Conservation (phyloP, 30 jellyfish, hydroid and myxozoan genomes). For the Rhopilema esculentum region DNA sequence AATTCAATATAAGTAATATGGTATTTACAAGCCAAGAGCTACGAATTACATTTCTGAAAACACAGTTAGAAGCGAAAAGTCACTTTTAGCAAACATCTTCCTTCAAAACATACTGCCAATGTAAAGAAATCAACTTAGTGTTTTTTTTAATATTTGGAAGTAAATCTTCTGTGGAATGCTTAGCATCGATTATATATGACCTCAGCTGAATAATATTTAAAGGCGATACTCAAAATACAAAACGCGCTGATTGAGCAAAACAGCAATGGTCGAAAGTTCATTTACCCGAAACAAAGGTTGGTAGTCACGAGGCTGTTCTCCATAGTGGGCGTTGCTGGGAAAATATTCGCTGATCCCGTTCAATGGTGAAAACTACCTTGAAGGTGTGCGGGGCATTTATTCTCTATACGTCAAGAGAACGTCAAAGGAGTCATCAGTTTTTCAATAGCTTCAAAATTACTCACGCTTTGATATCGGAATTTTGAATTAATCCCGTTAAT, state of each 20-base stretch:
- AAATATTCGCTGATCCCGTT: neutral
- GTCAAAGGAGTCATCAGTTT: neutral
- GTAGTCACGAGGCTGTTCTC: conserved; percentile 21
- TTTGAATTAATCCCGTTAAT: neutral
- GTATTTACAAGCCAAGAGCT: no score
- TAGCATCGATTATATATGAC: neutral
- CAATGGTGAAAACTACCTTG: neutral
- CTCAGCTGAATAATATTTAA: neutral
- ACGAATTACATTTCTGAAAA: no score
- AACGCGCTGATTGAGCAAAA: conserved; percentile 13
- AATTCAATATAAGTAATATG: no score
- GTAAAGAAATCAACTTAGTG: no score
- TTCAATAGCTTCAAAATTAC: neutral
- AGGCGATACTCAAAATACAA: neutral
- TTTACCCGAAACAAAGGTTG: conserved; percentile 12
- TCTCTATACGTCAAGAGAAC: neutral
- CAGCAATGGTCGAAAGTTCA: conserved; percentile 23
- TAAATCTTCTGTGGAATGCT: neutral
- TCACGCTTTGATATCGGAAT: neutral
- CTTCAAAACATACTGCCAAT: no score
- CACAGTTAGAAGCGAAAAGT: no score
- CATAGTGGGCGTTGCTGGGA: conserved; percentile 61
- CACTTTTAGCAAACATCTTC: no score
- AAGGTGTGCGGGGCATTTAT: neutral
- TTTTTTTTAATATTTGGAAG: neutral